Evolutionary conservation across 2,888 invertebrate species (phyloP).

Genomic region (Gymnosoma rotundatum): DNA sequence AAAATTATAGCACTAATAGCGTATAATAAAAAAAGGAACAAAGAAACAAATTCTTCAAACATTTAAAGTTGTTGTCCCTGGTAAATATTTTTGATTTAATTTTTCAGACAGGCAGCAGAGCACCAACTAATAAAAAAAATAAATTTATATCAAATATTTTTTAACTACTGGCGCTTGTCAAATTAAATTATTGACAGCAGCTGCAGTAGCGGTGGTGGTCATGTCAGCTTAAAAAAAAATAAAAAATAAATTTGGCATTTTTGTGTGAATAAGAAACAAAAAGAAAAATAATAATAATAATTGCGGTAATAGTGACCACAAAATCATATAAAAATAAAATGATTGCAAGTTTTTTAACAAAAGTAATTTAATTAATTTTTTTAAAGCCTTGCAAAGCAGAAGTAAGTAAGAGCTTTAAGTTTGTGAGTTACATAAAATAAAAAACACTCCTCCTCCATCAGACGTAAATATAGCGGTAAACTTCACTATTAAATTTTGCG

Average conservation of each 20-base stretch:
- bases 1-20: constrained; percentile 38
- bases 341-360: not conserved
- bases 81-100: constrained; percentile 21
- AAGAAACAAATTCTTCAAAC: constrained; percentile 22
- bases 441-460: no score
- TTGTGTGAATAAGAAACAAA: not conserved
- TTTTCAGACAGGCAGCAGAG: constrained; percentile 40
- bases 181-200: constrained; percentile 54
- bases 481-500: no score
- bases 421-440: no score
- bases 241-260: constrained; percentile 43
- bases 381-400: not conserved
- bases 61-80: constrained; percentile 3
- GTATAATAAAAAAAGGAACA: not conserved
- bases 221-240: not conserved
- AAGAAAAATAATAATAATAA: no score
- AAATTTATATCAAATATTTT: constrained; percentile 47
- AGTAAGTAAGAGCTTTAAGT: no score
- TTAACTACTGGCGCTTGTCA: constrained; percentile 60
- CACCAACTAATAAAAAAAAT: constrained; percentile 15
- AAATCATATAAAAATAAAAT: constrained; percentile 7
- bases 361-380: constrained; percentile 2
- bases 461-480: no score
- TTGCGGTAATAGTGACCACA: not conserved
- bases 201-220: constrained; percentile 5